Base-by-base conservation (phyloP, 2,888 invertebrate genomes). In the Lobophora halterata region DNA sequence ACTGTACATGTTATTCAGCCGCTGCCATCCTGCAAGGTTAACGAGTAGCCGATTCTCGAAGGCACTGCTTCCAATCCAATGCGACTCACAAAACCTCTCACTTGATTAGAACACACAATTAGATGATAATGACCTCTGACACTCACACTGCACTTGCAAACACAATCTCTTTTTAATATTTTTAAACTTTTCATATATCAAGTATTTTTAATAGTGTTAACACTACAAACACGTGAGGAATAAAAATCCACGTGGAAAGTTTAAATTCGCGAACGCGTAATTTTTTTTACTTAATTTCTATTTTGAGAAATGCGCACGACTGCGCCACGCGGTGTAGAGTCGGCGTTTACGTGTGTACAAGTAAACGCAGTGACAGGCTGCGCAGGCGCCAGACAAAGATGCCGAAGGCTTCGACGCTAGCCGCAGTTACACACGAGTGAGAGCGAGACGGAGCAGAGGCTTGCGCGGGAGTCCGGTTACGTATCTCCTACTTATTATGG, bases 391-490 rank as follows among this genome's bases (percentile, higher is more conserved):
- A 44, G 79, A 86, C 64, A 72, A 69, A 72, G 82, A 86, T 56
- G 66, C 47, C 40, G 61, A 61, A 85, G 86, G 85, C 83, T 83
- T 66, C 69, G 71, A 75, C 75, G 81, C 78, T 67, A 54, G 55
- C 42, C 48, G 51, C 39, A 46, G 31, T 16, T 14, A 16, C 21
- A 14, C 21, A 30, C 20, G 41, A 33, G 83, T 64, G 76, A 55
- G 71, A 86, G 68, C 46, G 78, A 58, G 83, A 82, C 46, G 27
- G 47, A 40, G 24, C 41, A 71, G 73, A 75, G 73, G 79, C 79
- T 76, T 72, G 61, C 67, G 75, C 77, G 75, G 80, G 82, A 79
- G 80, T 80, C 80, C 79, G 81, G 85, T 78, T 81, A 80, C 71
- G 71, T 75, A 66, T 78, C 71, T 71, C 61, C 73, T 47, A 49